A percentile compares a stretch with the other conserved stretches of the same genome.
Conservation (phyloP, 2,888 invertebrate species). For the Tolmerus cingulatus region DNA sequence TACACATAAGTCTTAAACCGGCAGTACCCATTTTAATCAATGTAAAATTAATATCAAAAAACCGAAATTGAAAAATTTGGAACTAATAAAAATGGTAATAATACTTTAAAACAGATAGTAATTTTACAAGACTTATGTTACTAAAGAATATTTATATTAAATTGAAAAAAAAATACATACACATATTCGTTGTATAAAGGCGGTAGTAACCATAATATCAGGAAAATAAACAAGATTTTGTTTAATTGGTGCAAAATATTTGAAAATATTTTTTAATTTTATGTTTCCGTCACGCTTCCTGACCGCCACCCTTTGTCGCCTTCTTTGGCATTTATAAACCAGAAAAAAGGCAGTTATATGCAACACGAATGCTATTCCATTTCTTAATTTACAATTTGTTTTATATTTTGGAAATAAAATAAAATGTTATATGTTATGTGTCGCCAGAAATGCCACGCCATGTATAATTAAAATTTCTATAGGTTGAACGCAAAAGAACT, state of each 20-base stretch:
- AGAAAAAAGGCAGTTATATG: neutral
- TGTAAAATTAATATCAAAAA: no score
- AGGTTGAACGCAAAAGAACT: neutral
- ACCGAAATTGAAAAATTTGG: no score
- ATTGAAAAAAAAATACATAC: no score
- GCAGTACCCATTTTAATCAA: no score
- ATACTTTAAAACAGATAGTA: no score
- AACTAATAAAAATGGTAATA: no score
- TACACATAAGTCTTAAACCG: no score
- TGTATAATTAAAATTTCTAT: neutral
- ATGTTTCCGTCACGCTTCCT: neutral
- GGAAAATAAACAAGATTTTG: neutral
- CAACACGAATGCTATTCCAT: neutral
- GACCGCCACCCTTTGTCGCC: neutral
- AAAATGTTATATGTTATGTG: neutral
- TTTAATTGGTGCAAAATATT: neutral
- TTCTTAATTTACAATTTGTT: neutral
- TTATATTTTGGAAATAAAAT: neutral
- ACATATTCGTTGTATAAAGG: neutral
- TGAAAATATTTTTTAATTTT: neutral
- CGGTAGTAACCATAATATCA: neutral
- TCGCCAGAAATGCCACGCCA: neutral
- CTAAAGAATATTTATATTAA: no score
- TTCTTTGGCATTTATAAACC: neutral
- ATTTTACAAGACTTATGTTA: no score